Base-by-base conservation (phyloP, 2,888 invertebrate species). In the Drosophila cracens region DNA sequence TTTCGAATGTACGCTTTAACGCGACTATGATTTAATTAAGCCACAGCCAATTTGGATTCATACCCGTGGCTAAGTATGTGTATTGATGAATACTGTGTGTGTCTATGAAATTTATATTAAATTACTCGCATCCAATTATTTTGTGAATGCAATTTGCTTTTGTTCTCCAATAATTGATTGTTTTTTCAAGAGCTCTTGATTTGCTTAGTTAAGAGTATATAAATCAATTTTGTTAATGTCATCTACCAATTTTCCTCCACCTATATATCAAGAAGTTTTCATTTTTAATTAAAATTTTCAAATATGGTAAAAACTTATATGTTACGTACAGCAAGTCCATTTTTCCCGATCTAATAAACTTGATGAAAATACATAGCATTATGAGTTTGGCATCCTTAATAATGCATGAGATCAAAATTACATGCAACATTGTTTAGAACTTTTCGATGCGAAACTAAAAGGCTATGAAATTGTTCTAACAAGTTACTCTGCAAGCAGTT, bases 21-120 rank as follows among this genome's bases (percentile, higher is more conserved):
- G 81, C 57, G 74, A 79, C 68, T 74, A 67, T 79, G 70, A 81
- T 87, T 87, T 77, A 81, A 85, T 85, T 82, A 74, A 63, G 64
- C 64, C 70, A 62, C 64, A 63, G 59, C 46, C 49, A 68, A 67
- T 46, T 68, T 68, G 54, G 38, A 21, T 48, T 57, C 25, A 66
- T 60, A 34, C 38, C 3, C n/a, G 31, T 49, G 61, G 36, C 48
- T 34, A 52, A 48, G 54, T 36, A 54, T 63, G 40, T n/a, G 8
- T 31, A 65, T n/a, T 68, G 31, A 48, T 51, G 36, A 34, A 31
- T 46, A 25, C 38, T n/a, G n/a, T 56, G 46, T 43, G 43, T 54
- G 58, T n/a, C 31, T 36, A n/a, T 16, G 33, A 13, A n/a, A 27
- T 40, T 53, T 48, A 54, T 49, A 52, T 58, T 25, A 38, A 69